phyloP scores from a whole-genome alignment of 2,888 invertebrate genomes.

The Andrena trimmerana region DNA sequence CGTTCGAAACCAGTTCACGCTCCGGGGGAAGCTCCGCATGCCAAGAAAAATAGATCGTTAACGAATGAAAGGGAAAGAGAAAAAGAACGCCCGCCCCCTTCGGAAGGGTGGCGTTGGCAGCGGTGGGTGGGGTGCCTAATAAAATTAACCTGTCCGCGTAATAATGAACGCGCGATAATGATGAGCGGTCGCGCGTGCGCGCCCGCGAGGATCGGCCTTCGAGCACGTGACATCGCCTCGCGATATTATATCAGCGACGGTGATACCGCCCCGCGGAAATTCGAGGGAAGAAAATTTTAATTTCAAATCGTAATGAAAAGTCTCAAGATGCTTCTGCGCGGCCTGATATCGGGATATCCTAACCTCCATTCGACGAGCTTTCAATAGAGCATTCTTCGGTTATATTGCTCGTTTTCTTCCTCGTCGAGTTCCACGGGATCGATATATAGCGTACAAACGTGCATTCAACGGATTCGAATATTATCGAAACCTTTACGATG shows the following conservation, averaged over 20 bases:
- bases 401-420: constrained; percentile 68
- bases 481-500: constrained; percentile 61
- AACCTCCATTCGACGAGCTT: constrained; percentile 59
- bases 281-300: not conserved
- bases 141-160: constrained; percentile 60
- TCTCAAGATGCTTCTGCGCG: constrained; percentile 1
- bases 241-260: no score
- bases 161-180: constrained; percentile 48
- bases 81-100: not conserved
- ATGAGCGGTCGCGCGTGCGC: not conserved
- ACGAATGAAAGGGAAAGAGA: constrained; percentile 54
- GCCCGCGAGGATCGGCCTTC: constrained; percentile 4
- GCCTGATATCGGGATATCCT: constrained; percentile 15
- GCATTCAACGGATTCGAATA: constrained; percentile 62
- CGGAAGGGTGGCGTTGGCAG: not conserved
- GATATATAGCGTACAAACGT: constrained; percentile 46
- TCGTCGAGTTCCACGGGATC: constrained; percentile 48
- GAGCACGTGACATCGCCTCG: not conserved
- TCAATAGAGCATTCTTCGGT: constrained; percentile 68
- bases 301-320: constrained; percentile 30
- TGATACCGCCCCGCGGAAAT: constrained; percentile 3
- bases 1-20: constrained; percentile 76
- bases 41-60: constrained; percentile 72
- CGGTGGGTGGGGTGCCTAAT: constrained; percentile 30
- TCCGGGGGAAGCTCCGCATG: constrained; percentile 71